Base-by-base conservation (phyloP, 2,797 vertebrate species). In the Danio jaintianensis region DNA sequence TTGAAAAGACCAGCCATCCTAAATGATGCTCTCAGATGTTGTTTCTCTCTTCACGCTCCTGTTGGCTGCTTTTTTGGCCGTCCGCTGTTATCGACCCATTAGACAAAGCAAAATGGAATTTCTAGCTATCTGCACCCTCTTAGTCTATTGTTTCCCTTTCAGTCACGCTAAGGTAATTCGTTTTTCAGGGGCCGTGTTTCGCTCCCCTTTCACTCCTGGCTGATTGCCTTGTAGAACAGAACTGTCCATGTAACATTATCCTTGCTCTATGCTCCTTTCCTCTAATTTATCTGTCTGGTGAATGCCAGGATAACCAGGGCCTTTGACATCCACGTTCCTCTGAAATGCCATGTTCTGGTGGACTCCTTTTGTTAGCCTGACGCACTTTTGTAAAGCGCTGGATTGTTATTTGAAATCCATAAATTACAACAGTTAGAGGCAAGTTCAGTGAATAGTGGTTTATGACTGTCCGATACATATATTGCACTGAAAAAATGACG, bases 81-180 rank as follows among this genome's bases (percentile, higher is more conserved):
- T 80, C 40, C 50, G 12, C 59, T 48, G 69, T 73, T 80, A 80
- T 80, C 69, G 78, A 73, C 61, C 78, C 64, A 79, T 83, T 83
- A 83, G 63, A 79, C 70, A 75, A 58, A 73, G 48, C 61, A 75
- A 83, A 67, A 74, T 83, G 72, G 75, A 70, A 69, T 64, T 71
- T 59, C 68, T 62, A 67, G 67, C 78, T 80, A 76, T 66, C 72
- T 80, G 67, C 68, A 59, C 75, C 67, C 59, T 43, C 62, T 81
- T 81, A 80, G 74, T 75, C 68, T 72, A 77, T 84, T 67, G 64
- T 72, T 81, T 78, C 75, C 79, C 74, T 81, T 84, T 78, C 68
- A 73, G 68, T 50, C 52, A 52, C 55, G 29, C 67, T 52, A 50
- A 72, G 47, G 68, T 77, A 76, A 83, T 69, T 76, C n/a, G 11